phyloP scores from a whole-genome alignment of 2,888 invertebrate genomes.

The Lithophane ornitopus region DNA sequence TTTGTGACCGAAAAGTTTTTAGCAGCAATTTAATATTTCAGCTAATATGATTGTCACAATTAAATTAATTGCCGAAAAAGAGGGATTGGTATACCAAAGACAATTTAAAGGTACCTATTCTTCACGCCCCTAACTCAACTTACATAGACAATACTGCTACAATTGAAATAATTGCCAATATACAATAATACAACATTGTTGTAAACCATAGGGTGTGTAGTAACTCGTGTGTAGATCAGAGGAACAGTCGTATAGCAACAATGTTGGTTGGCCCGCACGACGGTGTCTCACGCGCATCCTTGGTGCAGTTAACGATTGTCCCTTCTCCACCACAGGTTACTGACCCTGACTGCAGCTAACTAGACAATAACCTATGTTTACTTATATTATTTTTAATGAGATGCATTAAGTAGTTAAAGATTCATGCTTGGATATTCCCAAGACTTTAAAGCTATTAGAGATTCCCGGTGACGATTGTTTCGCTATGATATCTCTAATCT shows the following conservation, averaged over 20 bases:
- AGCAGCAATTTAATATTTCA: neutral
- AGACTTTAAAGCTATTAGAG: constrained; percentile 24
- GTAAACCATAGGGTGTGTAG: constrained; percentile 46
- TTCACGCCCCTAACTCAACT: no score
- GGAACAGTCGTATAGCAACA: constrained; percentile 72
- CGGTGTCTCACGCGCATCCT: constrained; percentile 84
- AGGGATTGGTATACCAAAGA: neutral
- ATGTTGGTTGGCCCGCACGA: constrained; percentile 81
- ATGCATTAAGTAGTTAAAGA: constrained; percentile 47
- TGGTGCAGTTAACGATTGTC: constrained; percentile 78
- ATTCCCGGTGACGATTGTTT: constrained; percentile 27
- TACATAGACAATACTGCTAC: neutral
- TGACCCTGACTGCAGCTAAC: constrained; percentile 77
- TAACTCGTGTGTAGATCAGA: constrained; percentile 59
- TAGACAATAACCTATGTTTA: constrained; percentile 68
- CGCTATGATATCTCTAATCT: constrained; percentile 22
- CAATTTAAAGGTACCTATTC: neutral
- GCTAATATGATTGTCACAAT: neutral
- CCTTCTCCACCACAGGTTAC: constrained; percentile 83
- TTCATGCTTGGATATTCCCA: constrained; percentile 50
- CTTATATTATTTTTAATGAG: constrained; percentile 62
- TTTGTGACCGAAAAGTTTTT: neutral
- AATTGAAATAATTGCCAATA: constrained; percentile 19
- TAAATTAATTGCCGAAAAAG: neutral
- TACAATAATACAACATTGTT: constrained; percentile 43